A percentile compares a stretch with the other conserved stretches of the same genome.
Conservation (phyloP, 2,888 invertebrate genomes). For the Thera obeliscata region DNA sequence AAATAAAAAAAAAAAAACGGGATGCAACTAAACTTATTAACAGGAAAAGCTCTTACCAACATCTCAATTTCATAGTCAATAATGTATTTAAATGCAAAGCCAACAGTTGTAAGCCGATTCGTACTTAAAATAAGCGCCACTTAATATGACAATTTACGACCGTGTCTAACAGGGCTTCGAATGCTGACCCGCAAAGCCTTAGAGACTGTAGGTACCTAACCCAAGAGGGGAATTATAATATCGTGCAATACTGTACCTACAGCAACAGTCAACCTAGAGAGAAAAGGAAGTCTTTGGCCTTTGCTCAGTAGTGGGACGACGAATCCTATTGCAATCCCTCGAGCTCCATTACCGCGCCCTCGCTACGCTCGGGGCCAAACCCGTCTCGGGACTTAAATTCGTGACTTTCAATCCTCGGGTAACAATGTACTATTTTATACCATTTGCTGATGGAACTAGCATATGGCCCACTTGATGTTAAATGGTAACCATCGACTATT, state of each 20-base stretch:
- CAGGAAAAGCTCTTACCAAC: slow-evolving; percentile 43
- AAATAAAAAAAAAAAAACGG: neutral
- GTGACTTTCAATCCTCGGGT: no score
- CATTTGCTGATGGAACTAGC: no score
- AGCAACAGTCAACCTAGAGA: no score
- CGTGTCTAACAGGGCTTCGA: slow-evolving; percentile 53
- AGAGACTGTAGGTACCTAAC: slow-evolving; percentile 7
- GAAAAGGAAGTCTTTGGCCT: no score
- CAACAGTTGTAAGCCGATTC: slow-evolving; percentile 66
- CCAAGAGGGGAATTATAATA: slow-evolving; percentile 20
- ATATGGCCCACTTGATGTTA: no score
- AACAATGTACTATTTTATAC: no score
- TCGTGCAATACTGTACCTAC: neutral
- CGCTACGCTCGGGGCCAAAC: no score
- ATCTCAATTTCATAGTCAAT: slow-evolving; percentile 58
- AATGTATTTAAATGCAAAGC: slow-evolving; percentile 59
- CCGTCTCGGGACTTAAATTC: no score
- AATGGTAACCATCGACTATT: no score
- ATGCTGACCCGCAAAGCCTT: slow-evolving; percentile 46
- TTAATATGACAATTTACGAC: slow-evolving; percentile 72
- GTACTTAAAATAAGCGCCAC: slow-evolving; percentile 62
- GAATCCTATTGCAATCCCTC: no score
- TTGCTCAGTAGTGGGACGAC: no score
- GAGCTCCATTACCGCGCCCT: no score
- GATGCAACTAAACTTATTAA: slow-evolving; percentile 48